Base-by-base conservation (phyloP, 2,888 invertebrate genomes). In the Caenorhabditis sp. region DNA sequence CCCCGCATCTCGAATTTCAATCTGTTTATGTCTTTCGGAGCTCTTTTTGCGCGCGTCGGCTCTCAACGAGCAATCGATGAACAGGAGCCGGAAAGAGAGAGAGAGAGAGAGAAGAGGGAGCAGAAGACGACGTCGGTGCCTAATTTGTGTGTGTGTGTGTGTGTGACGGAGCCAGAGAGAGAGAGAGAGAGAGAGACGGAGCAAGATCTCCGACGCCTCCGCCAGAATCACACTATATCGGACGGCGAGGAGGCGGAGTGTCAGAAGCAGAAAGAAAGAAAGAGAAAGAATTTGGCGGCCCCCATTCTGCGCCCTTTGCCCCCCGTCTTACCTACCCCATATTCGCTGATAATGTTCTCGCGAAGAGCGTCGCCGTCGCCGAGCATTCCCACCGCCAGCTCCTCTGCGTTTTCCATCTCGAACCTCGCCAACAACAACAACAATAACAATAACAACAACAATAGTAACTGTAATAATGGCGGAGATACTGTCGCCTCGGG, bases 101-200 rank as follows among this genome's bases (percentile, higher is more conserved):
- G 41, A 39, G 65, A 66, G 61, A 59, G 53, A 45, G 11, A n/a
- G 35, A 30, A 74, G 59, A 65, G 73, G 41, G 24, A 22, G 26
- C 32, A 48, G 41, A 15, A 11, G 45, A 41, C 15, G 39, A 41
- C 61, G 46, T 43, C 50, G 52, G 37, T 53, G 65, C 55, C 55
- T 65, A 65, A 65, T 65, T 65, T 65, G 65, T 53, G 62, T 20
- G 45, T 55, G 65, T 55, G 55, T 65, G 53, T 65, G 65, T 53
- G 62, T 20, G 45, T 55, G 65, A 52, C 65, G 50, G 48, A 46
- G 66, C 35, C 32, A 46, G 66, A 50, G 26, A 43, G 53, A 35
- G 70, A 61, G 48, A 30, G 46, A 41, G 32, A 53, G 27, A 24
- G 35, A 43, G 2, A 48, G 56, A 20, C 45, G 9, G 45, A 6